Conservation (phyloP, 2,888 invertebrate species). For the Ligdia adustata region DNA sequence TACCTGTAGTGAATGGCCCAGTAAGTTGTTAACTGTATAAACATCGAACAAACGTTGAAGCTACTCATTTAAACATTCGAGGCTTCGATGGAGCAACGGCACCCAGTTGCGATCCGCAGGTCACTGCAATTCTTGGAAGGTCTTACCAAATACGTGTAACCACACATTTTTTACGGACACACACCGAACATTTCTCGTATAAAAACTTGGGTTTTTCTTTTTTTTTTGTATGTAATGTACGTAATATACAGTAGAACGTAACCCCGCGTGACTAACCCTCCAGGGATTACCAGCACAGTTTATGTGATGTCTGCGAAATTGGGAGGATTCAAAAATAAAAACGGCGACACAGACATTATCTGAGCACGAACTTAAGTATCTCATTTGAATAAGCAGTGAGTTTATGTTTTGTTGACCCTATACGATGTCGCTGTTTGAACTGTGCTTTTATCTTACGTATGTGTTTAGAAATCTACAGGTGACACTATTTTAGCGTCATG, state of each 20-base stretch:
- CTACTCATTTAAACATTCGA: conserved; percentile 19
- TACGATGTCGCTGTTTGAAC: conserved; percentile 8
- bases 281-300: conserved; percentile 52
- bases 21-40: no score
- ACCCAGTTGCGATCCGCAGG: conserved; percentile 25
- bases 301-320: conserved; percentile 55
- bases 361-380: conserved; percentile 39
- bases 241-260: conserved; percentile 43
- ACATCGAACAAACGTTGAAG: no score
- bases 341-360: conserved; percentile 43
- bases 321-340: conserved; percentile 57
- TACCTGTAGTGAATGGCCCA: no score
- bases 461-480: conserved; percentile 14
- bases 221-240: conserved; percentile 38
- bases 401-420: conserved; percentile 36
- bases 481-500: not conserved
- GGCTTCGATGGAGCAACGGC: conserved; percentile 22
- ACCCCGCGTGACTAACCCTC: conserved; percentile 53
- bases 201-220: conserved; percentile 47
- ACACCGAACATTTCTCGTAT: conserved; percentile 48
- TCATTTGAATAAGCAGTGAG: conserved; percentile 39
- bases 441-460: conserved; percentile 6
- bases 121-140: conserved; percentile 36
- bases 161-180: conserved; percentile 45
- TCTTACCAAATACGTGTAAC: conserved; percentile 34